phyloP scores from a whole-genome alignment of 2,797 vertebrate genomes.

The Florisuga fusca region DNA sequence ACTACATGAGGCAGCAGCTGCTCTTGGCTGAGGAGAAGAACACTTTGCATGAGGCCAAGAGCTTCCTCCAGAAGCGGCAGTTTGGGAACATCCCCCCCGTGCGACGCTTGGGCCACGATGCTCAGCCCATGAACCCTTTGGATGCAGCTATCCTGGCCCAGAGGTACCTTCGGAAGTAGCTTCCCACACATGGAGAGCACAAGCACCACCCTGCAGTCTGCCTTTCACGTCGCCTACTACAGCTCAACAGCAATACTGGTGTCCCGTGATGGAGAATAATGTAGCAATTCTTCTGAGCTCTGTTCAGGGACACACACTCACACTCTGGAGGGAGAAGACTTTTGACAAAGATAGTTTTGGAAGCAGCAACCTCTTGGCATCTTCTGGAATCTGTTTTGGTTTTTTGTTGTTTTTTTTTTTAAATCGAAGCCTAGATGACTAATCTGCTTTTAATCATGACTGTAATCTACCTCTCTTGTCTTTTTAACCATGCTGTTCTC shows the following conservation, averaged over 20 bases:
- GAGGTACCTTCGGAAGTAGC: conserved; percentile 94
- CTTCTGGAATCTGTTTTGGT: conserved; percentile 70
- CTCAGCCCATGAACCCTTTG: conserved; percentile 94
- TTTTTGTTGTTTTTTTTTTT: conserved; percentile 30
- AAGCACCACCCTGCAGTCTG: conserved; percentile 33
- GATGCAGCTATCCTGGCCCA: conserved; percentile 96
- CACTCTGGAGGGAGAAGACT: conserved; percentile 65
- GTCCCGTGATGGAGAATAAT: conserved; percentile 76
- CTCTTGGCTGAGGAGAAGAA: conserved; percentile 98
- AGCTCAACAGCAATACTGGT: conserved; percentile 36
- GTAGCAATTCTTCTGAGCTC: conserved; percentile 83
- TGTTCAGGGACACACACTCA: conserved; percentile 61
- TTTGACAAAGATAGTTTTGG: conserved; percentile 72
- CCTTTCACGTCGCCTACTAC: conserved; percentile 32
- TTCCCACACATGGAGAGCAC: background rate
- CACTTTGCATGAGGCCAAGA: conserved; percentile 93
- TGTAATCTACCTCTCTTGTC: conserved; percentile 95
- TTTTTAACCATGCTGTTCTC: conserved; percentile 83
- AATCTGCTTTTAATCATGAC: conserved; percentile 87
- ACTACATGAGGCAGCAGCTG: conserved; percentile 99
- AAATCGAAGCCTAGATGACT: conserved; percentile 80
- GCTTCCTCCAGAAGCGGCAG: conserved; percentile 92
- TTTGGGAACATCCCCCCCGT: conserved; percentile 93
- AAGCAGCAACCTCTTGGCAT: conserved; percentile 75
- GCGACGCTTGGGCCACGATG: conserved; percentile 93